Evolutionary conservation across 2,797 vertebrate species (phyloP), one percentile per base, ranked within the genome.

Genomic region (Tangara arthus): DNA sequence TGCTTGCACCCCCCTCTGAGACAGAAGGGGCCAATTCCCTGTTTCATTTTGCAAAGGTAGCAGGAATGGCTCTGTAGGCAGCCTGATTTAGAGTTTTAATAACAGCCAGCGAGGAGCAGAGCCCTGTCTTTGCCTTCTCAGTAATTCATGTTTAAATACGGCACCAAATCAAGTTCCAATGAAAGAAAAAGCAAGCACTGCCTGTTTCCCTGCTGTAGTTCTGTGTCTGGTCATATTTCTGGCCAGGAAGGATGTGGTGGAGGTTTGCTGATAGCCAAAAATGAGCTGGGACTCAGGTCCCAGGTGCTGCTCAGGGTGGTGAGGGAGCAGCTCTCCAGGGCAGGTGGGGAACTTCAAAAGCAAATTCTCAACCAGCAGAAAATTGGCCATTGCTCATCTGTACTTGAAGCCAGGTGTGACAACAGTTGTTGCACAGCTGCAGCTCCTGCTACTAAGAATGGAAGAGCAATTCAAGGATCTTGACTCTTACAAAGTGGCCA

Each of bases 61-160:
- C 30, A 53, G 49, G 52, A 39, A 16, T 35, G 35, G n/a, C 47
- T 92, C 61, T 3, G 2, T 3, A 59, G 35, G 55, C 32, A 73
- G 41, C 34, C 60, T 85, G 85, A 94, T 87, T 75, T 70, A 93
- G 68, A 70, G 79, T 42, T 95, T 93, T 90, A 95, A 92, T 94
- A 95, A 83, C 23, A 59, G 65, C 1, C 0, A 83, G 69, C 0
- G 0, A 73, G 68, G 35, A 91, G 16, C 28, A 50, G 47, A 61
- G 68, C 11, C 87, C 37, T 53, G 11, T 70, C 50, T 72, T 57
- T 57, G 27, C 30, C 70, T 73, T 68, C 47, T 50, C 24, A 1
- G 19, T 90, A 87, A 80, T 85, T 91, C 47, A 28, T 15, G 24
- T 17, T 76, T 85, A 73, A 76, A 73, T 42, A n/a, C 13, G 39